Evolutionary conservation across 1,140 invertebrate species (phyloP).

Genomic region (Drosophila sp.): DNA sequence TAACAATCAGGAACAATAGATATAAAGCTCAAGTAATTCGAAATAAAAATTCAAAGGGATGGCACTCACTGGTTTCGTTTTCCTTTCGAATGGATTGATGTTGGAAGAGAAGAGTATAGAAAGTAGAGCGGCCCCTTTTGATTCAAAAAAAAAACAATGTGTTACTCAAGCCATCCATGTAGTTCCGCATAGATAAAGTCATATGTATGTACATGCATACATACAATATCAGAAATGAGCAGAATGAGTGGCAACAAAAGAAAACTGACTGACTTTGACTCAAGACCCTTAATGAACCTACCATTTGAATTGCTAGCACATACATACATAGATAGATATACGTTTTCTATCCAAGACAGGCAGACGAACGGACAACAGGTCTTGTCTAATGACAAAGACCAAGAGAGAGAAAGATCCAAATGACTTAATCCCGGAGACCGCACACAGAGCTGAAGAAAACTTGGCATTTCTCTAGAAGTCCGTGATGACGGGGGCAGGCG

Average conservation of each 20-base stretch:
- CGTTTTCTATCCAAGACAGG: not conserved
- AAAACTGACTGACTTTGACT: not conserved
- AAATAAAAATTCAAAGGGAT: too few relatives aligned
- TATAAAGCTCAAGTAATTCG: too few relatives aligned
- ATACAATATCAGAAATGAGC: not conserved
- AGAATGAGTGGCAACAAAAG: conserved; percentile 4
- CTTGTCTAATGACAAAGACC: conserved; percentile 5
- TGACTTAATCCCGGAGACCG: conserved; percentile 6
- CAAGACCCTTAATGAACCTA: conserved; percentile 1
- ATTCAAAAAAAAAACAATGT: not conserved
- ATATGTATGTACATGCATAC: not conserved
- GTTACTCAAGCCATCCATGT: not conserved
- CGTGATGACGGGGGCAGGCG: not conserved
- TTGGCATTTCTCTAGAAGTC: conserved; percentile 9
- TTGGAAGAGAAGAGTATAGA: too few relatives aligned
- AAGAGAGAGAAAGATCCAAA: conserved; percentile 1
- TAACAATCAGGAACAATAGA: too few relatives aligned
- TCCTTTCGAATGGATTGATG: too few relatives aligned
- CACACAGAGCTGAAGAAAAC: conserved; percentile 7
- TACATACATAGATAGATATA: not conserved
- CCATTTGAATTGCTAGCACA: conserved; percentile 1
- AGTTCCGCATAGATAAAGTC: conserved; percentile 5
- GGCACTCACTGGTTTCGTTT: too few relatives aligned
- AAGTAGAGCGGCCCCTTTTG: too few relatives aligned
- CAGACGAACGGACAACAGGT: not conserved